These are phyloP conservation scores for Rhincodon typus DNA, from an alignment of 2,797 vertebrate genomes.

Conservation along the genomic window DNA sequence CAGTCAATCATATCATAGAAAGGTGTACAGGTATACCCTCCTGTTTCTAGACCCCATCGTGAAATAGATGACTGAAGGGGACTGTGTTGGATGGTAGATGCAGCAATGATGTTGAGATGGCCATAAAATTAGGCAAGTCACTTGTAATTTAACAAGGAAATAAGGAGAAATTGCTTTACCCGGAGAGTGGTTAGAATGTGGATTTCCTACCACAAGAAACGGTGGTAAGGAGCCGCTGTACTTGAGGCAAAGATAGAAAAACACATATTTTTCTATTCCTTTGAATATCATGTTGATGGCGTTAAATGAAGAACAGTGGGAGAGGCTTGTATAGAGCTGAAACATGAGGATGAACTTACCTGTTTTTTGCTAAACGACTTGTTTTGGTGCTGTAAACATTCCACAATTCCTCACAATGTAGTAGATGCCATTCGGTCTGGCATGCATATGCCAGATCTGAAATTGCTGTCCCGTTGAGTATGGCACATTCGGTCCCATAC, in stretches of 20 bases:
- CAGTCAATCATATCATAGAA: background rate
- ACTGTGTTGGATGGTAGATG: background rate
- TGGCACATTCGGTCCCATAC: background rate
- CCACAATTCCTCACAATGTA: background rate
- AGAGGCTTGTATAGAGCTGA: background rate
- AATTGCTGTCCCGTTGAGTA: background rate
- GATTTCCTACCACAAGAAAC: background rate
- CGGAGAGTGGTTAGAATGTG: background rate
- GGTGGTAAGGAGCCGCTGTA: background rate
- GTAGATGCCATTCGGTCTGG: background rate
- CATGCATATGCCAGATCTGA: background rate
- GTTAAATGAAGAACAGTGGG: background rate
- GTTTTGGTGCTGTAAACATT: background rate
- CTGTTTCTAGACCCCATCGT: background rate
- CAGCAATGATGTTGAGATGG: background rate
- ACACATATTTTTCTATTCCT: no score
- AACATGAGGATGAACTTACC: background rate
- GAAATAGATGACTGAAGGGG: background rate
- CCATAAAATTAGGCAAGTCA: background rate
- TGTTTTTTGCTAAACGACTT: background rate
- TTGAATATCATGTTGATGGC: no score
- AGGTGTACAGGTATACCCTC: no score
- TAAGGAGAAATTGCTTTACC: no score
- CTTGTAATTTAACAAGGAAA: no score
- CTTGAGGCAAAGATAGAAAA: background rate